Percentiles rank a stretch among this genome's conserved stretches.
These are phyloP conservation scores for Ormyrus rosae DNA, from an alignment of 2,888 invertebrate genomes.

Conservation along the genomic window DNA sequence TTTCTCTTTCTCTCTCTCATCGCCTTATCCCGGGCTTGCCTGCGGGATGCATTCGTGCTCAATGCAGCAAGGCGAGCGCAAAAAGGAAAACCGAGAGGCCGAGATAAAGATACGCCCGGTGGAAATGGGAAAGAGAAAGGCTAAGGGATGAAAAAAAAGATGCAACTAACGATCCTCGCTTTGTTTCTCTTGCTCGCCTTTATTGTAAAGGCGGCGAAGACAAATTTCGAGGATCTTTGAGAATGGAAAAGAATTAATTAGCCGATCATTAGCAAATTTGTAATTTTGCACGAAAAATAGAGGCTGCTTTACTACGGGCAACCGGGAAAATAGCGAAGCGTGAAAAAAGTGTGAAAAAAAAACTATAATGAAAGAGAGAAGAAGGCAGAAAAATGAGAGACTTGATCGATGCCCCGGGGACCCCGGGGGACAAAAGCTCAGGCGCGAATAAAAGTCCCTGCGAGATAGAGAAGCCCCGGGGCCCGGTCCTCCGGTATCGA, in stretches of 20 bases:
- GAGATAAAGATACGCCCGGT: conserved; percentile 15
- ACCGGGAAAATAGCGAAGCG: too few relatives aligned
- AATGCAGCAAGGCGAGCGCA: conserved; percentile 66
- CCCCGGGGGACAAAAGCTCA: conserved; percentile 46
- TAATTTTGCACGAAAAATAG: too few relatives aligned
- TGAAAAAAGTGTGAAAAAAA: background rate
- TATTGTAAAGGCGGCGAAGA: too few relatives aligned
- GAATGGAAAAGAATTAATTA: too few relatives aligned
- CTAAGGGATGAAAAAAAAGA: conserved; percentile 47
- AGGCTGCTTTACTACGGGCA: too few relatives aligned
- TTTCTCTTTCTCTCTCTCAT: conserved; percentile 13
- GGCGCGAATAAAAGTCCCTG: conserved; percentile 55
- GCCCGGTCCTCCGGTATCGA: conserved; percentile 50
- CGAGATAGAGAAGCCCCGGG: background rate
- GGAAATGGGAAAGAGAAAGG: conserved; percentile 23
- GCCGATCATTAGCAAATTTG: too few relatives aligned
- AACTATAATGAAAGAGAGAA: background rate
- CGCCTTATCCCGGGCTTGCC: conserved; percentile 31
- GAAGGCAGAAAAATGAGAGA: conserved; percentile 22
- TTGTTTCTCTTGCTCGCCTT: background rate
- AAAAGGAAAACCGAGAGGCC: conserved; percentile 1
- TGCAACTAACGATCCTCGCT: conserved; percentile 13
- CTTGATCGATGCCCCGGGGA: conserved; percentile 44
- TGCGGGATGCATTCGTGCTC: conserved; percentile 72
- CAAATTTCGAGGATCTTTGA: too few relatives aligned